These are phyloP conservation scores for Xiphophorus maculatus DNA, from an alignment of 2,113 vertebrate species.

Conservation along the genomic window DNA sequence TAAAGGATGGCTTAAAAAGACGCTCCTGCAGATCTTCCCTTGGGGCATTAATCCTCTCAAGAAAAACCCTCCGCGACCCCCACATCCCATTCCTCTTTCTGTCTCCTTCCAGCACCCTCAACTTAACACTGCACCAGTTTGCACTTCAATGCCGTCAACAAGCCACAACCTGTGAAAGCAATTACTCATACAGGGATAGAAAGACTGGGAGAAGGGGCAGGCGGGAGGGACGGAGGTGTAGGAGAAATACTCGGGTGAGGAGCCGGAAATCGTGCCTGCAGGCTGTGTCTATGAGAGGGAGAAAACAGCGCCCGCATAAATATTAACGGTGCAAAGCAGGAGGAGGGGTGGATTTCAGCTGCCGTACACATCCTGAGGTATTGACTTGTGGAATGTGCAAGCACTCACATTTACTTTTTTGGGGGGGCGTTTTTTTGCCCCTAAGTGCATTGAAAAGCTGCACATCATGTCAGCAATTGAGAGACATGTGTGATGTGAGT, in stretches of 20 bases:
- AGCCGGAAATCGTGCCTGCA: slow-evolving; percentile 68
- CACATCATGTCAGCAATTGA: slow-evolving; percentile 6
- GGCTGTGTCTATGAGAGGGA: slow-evolving; percentile 63
- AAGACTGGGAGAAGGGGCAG: slow-evolving; percentile 41
- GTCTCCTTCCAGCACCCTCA: slow-evolving; percentile 60
- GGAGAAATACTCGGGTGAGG: slow-evolving; percentile 34
- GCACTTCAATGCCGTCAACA: slow-evolving; percentile 67
- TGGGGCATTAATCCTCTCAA: slow-evolving; percentile 62
- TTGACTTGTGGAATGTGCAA: slow-evolving; percentile 64
- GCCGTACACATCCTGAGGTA: slow-evolving; percentile 54
- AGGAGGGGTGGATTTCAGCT: slow-evolving; percentile 48
- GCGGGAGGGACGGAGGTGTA: slow-evolving; percentile 58
- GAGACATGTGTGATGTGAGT: background rate
- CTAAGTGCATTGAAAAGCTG: slow-evolving; percentile 25
- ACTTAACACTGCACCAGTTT: slow-evolving; percentile 62
- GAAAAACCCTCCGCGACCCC: slow-evolving; percentile 47
- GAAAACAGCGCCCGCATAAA: slow-evolving; percentile 68
- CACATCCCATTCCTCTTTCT: slow-evolving; percentile 57
- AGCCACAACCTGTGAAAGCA: slow-evolving; percentile 75
- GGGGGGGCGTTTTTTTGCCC: background rate
- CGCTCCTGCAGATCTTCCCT: slow-evolving; percentile 50
- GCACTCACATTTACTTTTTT: slow-evolving; percentile 23
- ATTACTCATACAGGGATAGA: slow-evolving; percentile 63
- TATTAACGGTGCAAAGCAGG: slow-evolving; percentile 58
- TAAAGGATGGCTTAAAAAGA: slow-evolving; percentile 41